Evolutionary conservation across 2,888 invertebrate species (phyloP).

Genomic region (Apotomis betuletana): DNA sequence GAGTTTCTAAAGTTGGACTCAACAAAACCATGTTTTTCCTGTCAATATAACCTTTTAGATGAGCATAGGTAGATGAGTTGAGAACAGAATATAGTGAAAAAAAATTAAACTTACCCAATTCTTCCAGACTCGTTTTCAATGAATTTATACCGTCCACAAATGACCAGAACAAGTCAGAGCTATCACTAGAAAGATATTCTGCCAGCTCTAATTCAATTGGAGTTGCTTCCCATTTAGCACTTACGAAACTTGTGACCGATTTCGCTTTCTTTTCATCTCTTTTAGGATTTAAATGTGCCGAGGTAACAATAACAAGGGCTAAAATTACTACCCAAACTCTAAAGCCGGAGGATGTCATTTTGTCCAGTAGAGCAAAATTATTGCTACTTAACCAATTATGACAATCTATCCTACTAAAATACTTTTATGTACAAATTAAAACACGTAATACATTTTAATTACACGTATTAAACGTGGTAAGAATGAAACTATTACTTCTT

Average conservation of each 20-base stretch:
- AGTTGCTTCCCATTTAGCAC: constrained; percentile 97
- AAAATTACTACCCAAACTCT: constrained; percentile 61
- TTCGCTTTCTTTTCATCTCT: constrained; percentile 85
- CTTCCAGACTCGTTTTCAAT: constrained; percentile 84
- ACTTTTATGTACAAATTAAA: constrained; percentile 37
- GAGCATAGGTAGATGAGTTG: neutral
- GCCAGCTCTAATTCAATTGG: constrained; percentile 96
- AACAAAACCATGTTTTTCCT: no score
- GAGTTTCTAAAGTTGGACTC: no score
- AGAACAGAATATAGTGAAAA: neutral
- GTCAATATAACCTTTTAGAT: neutral
- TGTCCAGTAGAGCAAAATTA: constrained; percentile 27
- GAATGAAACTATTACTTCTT: constrained; percentile 18
- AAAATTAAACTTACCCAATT: constrained; percentile 82
- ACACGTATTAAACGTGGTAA: constrained; percentile 44
- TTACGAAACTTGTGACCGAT: constrained; percentile 93
- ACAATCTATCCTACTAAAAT: constrained; percentile 13
- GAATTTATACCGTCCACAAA: constrained; percentile 88
- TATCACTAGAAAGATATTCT: constrained; percentile 93
- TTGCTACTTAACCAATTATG: constrained; percentile 14
- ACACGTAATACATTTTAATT: constrained; percentile 50
- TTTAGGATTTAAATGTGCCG: constrained; percentile 59
- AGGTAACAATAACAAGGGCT: constrained; percentile 56
- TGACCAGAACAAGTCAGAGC: constrained; percentile 91
- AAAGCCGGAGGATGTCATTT: constrained; percentile 72